These are phyloP conservation scores for Idaea aversata DNA, from an alignment of 2,888 invertebrate species.

Conservation along the genomic window DNA sequence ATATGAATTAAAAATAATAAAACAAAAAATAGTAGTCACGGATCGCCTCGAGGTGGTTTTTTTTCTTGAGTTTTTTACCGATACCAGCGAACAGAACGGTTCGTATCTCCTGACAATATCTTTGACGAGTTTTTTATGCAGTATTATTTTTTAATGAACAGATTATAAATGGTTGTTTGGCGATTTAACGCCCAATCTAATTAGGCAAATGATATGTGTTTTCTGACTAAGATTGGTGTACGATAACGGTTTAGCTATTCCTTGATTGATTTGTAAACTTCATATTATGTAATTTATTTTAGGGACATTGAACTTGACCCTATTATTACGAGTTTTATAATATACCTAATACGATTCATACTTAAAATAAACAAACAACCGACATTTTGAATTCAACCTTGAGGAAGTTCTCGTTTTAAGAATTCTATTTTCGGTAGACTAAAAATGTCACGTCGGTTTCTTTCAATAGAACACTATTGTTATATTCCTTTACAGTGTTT, in stretches of 20 bases:
- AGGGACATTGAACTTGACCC: background rate
- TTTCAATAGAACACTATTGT: too few relatives aligned
- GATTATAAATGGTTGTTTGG: conserved; percentile 79
- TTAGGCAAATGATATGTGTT: conserved; percentile 80
- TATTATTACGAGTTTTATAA: background rate
- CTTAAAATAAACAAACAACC: background rate
- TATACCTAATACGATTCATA: background rate
- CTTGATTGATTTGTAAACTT: conserved; percentile 60
- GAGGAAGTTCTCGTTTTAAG: background rate
- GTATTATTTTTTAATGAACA: conserved; percentile 79
- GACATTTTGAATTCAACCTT: background rate
- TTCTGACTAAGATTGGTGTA: conserved; percentile 55
- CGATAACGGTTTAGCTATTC: conserved; percentile 53
- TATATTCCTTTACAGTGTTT: too few relatives aligned
- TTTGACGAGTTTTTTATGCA: conserved; percentile 78
- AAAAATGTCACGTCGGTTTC: too few relatives aligned
- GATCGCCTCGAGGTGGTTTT: conserved; percentile 76
- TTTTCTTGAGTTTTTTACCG: conserved; percentile 62
- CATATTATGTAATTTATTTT: background rate
- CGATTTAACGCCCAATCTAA: conserved; percentile 81
- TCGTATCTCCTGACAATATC: conserved; percentile 78
- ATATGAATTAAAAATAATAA: conserved; percentile 81
- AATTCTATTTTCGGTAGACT: background rate
- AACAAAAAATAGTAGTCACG: conserved; percentile 79
- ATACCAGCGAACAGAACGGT: conserved; percentile 72